Conservation (phyloP, 2,797 vertebrate species). For the Notolabrus celidotus region DNA sequence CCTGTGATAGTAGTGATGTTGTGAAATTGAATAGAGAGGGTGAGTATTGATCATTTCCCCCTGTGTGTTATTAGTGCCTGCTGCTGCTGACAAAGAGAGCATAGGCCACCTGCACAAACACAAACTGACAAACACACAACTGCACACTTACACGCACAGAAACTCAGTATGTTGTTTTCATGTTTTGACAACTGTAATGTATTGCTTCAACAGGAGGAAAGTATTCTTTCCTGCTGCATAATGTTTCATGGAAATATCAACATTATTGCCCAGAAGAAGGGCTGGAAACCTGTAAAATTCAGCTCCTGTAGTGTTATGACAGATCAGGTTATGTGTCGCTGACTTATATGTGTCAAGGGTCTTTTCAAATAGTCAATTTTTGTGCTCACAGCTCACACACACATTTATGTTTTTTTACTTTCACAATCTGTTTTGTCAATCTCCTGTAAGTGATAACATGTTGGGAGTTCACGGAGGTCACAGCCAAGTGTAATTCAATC, state of each 20-base stretch:
- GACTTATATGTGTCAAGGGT: conserved; percentile 54
- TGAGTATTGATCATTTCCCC: conserved; percentile 82
- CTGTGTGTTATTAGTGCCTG: conserved; percentile 81
- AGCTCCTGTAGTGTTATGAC: conserved; percentile 48
- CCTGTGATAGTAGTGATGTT: conserved; percentile 69
- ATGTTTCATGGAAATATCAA: conserved; percentile 57
- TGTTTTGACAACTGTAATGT: conserved; percentile 49
- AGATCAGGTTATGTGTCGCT: conserved; percentile 38
- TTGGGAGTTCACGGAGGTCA: conserved; percentile 59
- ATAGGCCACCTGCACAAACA: conserved; percentile 66
- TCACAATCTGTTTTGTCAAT: conserved; percentile 66
- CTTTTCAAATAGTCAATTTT: conserved; percentile 52
- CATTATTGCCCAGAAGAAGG: conserved; percentile 31
- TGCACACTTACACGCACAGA: conserved; percentile 11
- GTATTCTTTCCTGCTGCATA: conserved; percentile 31
- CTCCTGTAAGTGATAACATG: conserved; percentile 52
- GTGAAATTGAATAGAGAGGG: conserved; percentile 83
- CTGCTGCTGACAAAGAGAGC: conserved; percentile 73
- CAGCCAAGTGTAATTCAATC: conserved; percentile 62
- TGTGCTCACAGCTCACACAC: conserved; percentile 32
- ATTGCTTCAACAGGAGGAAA: conserved; percentile 34
- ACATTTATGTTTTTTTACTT: conserved; percentile 32
- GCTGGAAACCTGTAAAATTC: conserved; percentile 47
- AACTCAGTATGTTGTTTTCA: conserved; percentile 54
- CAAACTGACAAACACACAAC: conserved; percentile 39